A percentile compares a stretch with the other conserved stretches of the same genome.
Evolutionary conservation across 2,797 vertebrate species (phyloP).

Genomic region (Pogoniulus pusillus): DNA sequence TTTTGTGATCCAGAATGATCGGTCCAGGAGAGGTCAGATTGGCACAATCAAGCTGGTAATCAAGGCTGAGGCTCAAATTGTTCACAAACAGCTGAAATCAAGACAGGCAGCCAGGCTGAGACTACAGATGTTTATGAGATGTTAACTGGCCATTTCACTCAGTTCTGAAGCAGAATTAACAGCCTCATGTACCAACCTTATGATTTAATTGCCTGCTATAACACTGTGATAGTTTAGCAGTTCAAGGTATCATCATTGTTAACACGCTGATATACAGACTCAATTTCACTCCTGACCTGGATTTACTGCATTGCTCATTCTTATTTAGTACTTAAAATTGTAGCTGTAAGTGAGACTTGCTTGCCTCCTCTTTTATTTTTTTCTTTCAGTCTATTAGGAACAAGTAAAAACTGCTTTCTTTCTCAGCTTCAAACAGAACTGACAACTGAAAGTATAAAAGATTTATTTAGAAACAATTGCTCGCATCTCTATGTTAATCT

Average conservation of each 20-base stretch:
- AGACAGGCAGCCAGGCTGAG: not conserved
- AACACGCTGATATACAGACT: slow-evolving; percentile 28
- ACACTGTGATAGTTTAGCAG: slow-evolving; percentile 44
- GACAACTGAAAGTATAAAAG: not conserved
- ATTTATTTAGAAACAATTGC: not conserved
- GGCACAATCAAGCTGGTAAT: not conserved
- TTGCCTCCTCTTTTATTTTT: not conserved
- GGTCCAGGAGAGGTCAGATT: not conserved
- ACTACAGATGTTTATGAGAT: slow-evolving; percentile 27
- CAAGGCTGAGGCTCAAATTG: not conserved
- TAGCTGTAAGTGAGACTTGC: not conserved
- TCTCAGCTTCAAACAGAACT: not conserved
- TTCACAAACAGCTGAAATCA: not conserved
- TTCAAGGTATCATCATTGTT: slow-evolving; percentile 36
- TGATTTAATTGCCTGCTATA: slow-evolving; percentile 59
- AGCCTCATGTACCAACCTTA: not conserved
- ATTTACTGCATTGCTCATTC: slow-evolving; percentile 38
- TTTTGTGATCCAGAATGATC: not conserved
- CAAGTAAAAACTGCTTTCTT: not conserved
- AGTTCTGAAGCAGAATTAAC: slow-evolving; percentile 37
- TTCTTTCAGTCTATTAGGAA: not conserved
- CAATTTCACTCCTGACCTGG: slow-evolving; percentile 46
- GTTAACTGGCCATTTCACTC: slow-evolving; percentile 30
- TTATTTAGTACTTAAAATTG: slow-evolving; percentile 21
- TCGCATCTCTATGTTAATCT: not conserved